Base-by-base conservation (phyloP, 2,797 vertebrate genomes). In the Dallia pectoralis region DNA sequence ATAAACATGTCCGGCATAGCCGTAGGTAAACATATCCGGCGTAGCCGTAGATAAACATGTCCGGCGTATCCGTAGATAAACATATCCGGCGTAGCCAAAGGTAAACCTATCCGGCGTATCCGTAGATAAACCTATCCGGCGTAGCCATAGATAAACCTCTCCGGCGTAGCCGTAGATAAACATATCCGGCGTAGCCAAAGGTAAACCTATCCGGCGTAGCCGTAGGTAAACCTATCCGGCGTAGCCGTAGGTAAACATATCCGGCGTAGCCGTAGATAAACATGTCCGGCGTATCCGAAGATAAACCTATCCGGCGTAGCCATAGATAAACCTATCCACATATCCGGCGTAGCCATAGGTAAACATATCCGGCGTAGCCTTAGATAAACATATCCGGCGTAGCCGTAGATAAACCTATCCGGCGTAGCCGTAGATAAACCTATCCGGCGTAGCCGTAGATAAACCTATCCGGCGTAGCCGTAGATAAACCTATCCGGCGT, bases 51-150 rank as follows among this genome's bases (percentile, higher is more conserved):
- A 47, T 74, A 75, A 59, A 36, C 64, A 69, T 0, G 8, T 63
- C 48, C 0, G 19, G 30, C 63, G 79, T 73, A 81, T 86, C 85
- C 86, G n/a, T n/a, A n/a, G n/a, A n/a, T n/a, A n/a, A n/a, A 83
- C 81, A 77, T 89, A 82, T 84, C 82, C 18, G 44, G 18, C 32
- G 7, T 59, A 12, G 25, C 68, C 27, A 9, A 7, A 40, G 40
- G 36, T 74, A 75, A 59, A 36, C 64, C 69, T 0, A 9, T 63
- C 48, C 0, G 19, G 30, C 63, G 79, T 73, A 81, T 86, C 85
- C 86, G n/a, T n/a, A n/a, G n/a, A n/a, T n/a, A n/a, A n/a, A 83
- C 81, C 76, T 89, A 82, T 84, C 82, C 18, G 44, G 18, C 32
- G 7, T 59, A 12, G 25, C 68, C 27, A 9, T 40, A 40, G 40